Evolutionary conservation across 2,113 vertebrate species (phyloP), one percentile per base, ranked within the genome.

Genomic region (Lampris incognitus): DNA sequence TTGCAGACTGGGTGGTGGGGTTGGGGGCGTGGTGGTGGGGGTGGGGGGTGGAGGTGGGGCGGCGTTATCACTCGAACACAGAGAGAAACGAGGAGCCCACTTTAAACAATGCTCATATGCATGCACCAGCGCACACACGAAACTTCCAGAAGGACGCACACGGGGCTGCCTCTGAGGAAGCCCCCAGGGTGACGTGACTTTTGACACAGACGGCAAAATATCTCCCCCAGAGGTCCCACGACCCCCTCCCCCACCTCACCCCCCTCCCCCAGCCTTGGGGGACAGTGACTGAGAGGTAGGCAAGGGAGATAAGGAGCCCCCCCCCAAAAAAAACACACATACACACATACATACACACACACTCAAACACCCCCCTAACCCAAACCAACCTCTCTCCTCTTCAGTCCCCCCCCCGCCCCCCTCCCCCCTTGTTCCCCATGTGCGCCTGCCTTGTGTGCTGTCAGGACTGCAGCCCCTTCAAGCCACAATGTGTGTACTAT

Each of bases 171-270:
- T 69, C 72, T 46, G 55, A 75, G 83, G 75, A 75, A 74, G 66
- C 55, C 80, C 78, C 74, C 70, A 2, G 76, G 89, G 62, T 78
- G 79, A 69, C n/a, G 69, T 90, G 89, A 90, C 91, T 91, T 91
- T 87, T 92, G 90, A 93, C 90, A 90, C 72, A 72, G 76, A 70
- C 50, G 5, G 85, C 83, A 81, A 83, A 86, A 87, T 88, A 90
- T 89, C 87, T 88, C 74, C 44, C 76, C 55, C 42, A 54, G 70
- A 59, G 60, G 37, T 24, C 46, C 61, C 24, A 63, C 72, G 66
- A 79, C 83, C 74, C 76, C 64, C 40, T 52, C 56, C 61, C 70
- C 55, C 36, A 6, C 51, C 68, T 88, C 81, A 69, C 44, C 65
- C 65, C 72, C 65, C 69, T 85, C 67, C 83, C 74, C 69, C 67